phyloP scores from a whole-genome alignment of 2,888 invertebrate genomes.

The Epirrhoe tristata region DNA sequence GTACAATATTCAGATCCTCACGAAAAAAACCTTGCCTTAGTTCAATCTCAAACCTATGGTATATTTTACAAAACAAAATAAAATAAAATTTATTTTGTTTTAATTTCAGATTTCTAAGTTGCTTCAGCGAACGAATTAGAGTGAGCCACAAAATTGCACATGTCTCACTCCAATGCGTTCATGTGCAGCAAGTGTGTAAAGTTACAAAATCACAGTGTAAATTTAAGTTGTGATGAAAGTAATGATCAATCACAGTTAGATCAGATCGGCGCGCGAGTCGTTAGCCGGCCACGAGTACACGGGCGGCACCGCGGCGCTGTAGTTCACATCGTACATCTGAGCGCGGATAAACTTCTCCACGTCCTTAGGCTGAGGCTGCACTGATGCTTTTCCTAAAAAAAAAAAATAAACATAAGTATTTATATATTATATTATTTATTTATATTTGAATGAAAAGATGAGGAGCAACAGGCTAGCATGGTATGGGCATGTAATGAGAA shows the following conservation, averaged over 20 bases:
- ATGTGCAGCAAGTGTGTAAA: neutral
- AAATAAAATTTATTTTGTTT: neutral
- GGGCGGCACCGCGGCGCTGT: slow-evolving; percentile 87
- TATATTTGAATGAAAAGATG: too few relatives aligned
- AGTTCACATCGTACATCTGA: slow-evolving; percentile 92
- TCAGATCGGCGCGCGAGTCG: slow-evolving; percentile 56
- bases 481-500: too few relatives aligned
- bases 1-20: neutral
- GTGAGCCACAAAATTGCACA: neutral
- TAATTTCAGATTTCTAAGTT: neutral
- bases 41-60: slow-evolving; percentile 4
- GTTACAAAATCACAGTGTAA: slow-evolving; percentile 23
- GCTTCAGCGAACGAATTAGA: neutral
- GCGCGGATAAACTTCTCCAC: slow-evolving; percentile 90
- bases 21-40: slow-evolving; percentile 4
- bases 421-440: too few relatives aligned
- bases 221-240: slow-evolving; percentile 10
- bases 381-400: slow-evolving; percentile 90
- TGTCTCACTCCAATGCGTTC: neutral
- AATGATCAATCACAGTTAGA: slow-evolving; percentile 17
- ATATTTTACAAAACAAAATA: neutral
- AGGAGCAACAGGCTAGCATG: too few relatives aligned
- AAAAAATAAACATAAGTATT: neutral
- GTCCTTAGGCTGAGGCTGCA: slow-evolving; percentile 91
- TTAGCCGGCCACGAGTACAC: slow-evolving; percentile 82